Percentiles rank a stretch among this genome's conserved stretches.
Evolutionary conservation across 2,113 vertebrate genomes (phyloP).

Genomic region (Silurus glanis): DNA sequence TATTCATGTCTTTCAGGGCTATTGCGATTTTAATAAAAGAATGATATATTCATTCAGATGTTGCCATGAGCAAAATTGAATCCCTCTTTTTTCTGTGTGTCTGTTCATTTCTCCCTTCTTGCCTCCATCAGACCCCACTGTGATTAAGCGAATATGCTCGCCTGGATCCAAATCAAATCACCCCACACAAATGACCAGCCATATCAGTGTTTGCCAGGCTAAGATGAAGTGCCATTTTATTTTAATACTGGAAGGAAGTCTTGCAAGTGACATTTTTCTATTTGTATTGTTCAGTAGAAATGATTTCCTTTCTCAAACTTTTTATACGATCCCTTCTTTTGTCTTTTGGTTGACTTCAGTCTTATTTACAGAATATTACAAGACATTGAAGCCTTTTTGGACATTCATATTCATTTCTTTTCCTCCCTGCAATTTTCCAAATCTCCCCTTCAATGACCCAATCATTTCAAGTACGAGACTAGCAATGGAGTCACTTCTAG

Average conservation of each 20-base stretch:
- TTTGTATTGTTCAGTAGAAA: slow-evolving; percentile 12
- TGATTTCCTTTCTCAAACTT: background rate
- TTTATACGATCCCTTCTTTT: background rate
- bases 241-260: slow-evolving; percentile 2
- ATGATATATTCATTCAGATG: slow-evolving; percentile 43
- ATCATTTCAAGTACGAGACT: background rate
- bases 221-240: slow-evolving; percentile 28
- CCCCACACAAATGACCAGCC: slow-evolving; percentile 16
- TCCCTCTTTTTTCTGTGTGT: slow-evolving; percentile 45
- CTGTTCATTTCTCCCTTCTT: slow-evolving; percentile 21
- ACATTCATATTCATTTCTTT: background rate
- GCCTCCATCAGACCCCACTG: slow-evolving; percentile 25
- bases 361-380: background rate
- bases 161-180: slow-evolving; percentile 36
- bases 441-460: background rate
- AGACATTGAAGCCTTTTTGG: background rate
- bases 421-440: background rate
- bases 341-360: background rate
- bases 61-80: slow-evolving; percentile 47
- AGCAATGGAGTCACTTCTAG: background rate
- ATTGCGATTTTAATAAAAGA: slow-evolving; percentile 43
- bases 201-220: slow-evolving; percentile 15
- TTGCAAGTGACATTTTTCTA: slow-evolving; percentile 10
- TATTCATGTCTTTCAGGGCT: slow-evolving; percentile 15
- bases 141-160: slow-evolving; percentile 28